These are phyloP conservation scores for Anoplopoma fimbria DNA, from an alignment of 2,113 vertebrate species.

Conservation along the genomic window DNA sequence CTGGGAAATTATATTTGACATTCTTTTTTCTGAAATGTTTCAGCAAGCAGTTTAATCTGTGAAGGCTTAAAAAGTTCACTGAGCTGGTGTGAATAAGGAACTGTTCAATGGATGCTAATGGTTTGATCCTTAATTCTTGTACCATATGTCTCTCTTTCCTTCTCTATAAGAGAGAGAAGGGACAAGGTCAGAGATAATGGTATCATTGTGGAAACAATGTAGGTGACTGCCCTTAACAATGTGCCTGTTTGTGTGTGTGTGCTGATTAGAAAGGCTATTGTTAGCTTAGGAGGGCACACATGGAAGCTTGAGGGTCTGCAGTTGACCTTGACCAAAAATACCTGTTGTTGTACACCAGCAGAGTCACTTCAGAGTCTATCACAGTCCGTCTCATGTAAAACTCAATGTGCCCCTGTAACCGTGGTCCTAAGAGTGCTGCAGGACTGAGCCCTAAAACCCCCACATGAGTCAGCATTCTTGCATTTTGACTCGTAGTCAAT, in stretches of 20 bases:
- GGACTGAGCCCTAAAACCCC: no score
- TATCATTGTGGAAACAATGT: background rate
- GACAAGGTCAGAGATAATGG: background rate
- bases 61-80: background rate
- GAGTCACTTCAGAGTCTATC: background rate
- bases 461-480: no score
- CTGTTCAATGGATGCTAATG: background rate
- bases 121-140: background rate
- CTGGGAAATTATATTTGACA: background rate
- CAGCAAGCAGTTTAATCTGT: background rate
- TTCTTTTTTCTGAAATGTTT: background rate
- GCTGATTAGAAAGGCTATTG: background rate
- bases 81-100: background rate
- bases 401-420: background rate
- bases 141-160: background rate
- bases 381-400: background rate
- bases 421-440: background rate
- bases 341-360: background rate
- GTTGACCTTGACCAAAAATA: background rate
- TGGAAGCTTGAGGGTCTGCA: background rate
- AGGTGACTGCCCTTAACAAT: background rate
- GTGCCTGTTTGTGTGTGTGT: background rate
- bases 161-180: background rate
- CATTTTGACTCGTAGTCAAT: no score
- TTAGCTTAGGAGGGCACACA: constrained; percentile 6